Evolutionary conservation across 2,888 invertebrate species (phyloP).

Genomic region (Cosmia trapezina): DNA sequence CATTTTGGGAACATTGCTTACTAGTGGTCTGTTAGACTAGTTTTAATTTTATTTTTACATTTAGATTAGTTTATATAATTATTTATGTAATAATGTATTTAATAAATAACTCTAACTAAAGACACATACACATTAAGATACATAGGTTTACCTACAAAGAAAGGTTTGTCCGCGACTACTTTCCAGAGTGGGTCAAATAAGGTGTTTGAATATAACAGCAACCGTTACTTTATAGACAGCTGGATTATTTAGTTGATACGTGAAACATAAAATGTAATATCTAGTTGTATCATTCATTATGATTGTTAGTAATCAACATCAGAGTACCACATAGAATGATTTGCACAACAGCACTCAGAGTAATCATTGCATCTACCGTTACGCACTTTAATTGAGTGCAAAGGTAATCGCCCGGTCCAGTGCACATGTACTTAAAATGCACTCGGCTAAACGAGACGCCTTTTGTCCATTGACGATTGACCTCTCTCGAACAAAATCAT

Average conservation of each 20-base stretch:
- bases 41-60: no score
- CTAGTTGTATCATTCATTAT: no score
- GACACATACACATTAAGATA: no score
- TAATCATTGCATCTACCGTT: constrained; percentile 31
- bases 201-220: neutral
- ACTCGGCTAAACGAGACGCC: constrained; percentile 32
- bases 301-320: neutral
- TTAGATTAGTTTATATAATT: no score
- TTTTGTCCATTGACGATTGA: constrained; percentile 14
- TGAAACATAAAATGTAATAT: neutral
- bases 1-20: no score
- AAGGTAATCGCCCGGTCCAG: constrained; percentile 51
- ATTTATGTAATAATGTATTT: no score
- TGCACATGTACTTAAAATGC: constrained; percentile 48
- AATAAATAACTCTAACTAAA: no score
- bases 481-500: constrained; percentile 6
- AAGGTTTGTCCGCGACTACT: no score
- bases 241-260: neutral
- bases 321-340: constrained; percentile 5
- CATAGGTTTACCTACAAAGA: no score
- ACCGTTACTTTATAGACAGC: neutral
- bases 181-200: no score
- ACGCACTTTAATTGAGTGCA: constrained; percentile 43
- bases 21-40: no score
- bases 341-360: constrained; percentile 13